A percentile compares a stretch with the other conserved stretches of the same genome.
Evolutionary conservation across 2,113 vertebrate genomes (phyloP).

Genomic region (Origma solitaria): DNA sequence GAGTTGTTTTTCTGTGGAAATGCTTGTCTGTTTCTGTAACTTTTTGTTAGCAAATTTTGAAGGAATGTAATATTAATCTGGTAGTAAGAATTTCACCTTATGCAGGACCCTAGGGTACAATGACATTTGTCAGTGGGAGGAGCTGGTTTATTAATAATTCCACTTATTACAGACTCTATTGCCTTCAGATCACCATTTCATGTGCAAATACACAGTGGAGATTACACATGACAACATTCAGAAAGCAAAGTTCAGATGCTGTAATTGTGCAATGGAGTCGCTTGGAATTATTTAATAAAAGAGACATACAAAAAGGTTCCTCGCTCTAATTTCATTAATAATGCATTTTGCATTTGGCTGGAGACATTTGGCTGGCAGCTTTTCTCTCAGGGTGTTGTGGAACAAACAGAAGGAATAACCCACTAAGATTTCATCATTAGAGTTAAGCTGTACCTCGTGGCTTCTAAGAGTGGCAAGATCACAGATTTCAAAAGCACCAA

Average conservation of each 20-base stretch:
- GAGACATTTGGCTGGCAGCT: neutral
- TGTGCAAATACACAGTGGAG: slow-evolving; percentile 4
- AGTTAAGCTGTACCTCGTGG: neutral
- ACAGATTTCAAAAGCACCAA: neutral
- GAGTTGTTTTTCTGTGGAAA: neutral
- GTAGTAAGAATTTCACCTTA: neutral
- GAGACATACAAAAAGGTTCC: neutral
- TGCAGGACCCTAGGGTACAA: neutral
- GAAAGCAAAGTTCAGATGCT: slow-evolving; percentile 56
- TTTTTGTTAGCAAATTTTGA: neutral
- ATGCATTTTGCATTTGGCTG: slow-evolving; percentile 4
- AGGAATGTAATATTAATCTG: neutral
- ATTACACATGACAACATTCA: slow-evolving; percentile 42
- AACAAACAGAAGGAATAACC: neutral
- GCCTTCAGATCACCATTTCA: neutral
- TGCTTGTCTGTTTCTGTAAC: neutral
- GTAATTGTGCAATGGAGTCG: slow-evolving; percentile 23
- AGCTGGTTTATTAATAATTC: neutral
- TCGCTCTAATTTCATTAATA: neutral
- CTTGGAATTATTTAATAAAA: slow-evolving; percentile 56
- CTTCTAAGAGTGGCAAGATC: neutral
- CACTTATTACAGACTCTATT: neutral
- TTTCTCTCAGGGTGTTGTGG: neutral
- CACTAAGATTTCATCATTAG: neutral
- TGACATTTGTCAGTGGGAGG: neutral